Base-by-base conservation (phyloP, 2,888 invertebrate genomes). In the Nyleta sp. region DNA sequence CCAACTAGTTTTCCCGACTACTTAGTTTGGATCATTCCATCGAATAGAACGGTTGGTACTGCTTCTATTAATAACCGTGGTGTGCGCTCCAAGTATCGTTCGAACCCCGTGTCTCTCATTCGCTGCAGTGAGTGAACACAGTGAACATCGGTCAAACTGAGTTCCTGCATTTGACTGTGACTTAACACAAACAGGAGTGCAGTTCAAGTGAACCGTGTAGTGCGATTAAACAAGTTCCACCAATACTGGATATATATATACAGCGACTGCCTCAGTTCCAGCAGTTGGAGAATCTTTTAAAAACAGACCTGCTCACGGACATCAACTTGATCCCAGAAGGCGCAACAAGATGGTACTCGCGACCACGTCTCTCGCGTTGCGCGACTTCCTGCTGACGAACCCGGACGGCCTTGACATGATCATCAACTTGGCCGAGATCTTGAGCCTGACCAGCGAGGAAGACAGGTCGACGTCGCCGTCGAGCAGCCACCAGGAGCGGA, bases 301-400 rank as follows among this genome's bases (percentile, higher is more conserved):
- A 92, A 82, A 93, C 92, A 81, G 94, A 94, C 84, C 91, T 93
- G 10, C 93, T 95, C 87, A 94, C 94, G n/a, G 94, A 95, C 83
- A 94, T 94, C 3, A 94, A 94, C 2, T 87, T 95, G 52, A 93
- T 93, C 1, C 93, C 93, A 81, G 94, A 94, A 40, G 93, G 92
- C 13, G 94, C 87, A 94, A 95, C 90, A 93, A 93, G 85, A 93
- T 95, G 92, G 94, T 93, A 15, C 88, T 94, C 20, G 94, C 94
- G 0, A 94, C 94, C 0, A 94, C 93, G 84, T 94, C 94, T 22
- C 91, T 92, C 7, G 94, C 94, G 86, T 94, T 94, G 84, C 92
- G 93, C 83, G 91, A 91, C 31, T 87, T 94, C 5, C 93, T 94
- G 87, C 91, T 92, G 67, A 92, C 92, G 46, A 90, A 93, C 42